Conservation (phyloP, 1,140 invertebrate species). For the Capitella teleta region DNA sequence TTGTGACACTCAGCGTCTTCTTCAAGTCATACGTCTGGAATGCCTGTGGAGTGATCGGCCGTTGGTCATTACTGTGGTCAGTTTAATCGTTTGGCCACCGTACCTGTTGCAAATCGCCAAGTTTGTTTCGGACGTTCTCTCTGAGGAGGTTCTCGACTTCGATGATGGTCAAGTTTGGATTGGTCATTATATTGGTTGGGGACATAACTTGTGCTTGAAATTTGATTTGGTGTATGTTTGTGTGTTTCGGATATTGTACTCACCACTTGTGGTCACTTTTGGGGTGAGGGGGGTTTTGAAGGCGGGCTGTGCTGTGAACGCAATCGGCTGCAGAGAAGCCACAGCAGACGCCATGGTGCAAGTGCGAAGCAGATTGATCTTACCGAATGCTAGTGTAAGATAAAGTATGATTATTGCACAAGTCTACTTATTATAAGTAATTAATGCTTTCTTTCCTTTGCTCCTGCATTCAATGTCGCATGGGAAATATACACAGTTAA, state of each 20-base stretch:
- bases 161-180: not conserved
- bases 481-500: not conserved
- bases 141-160: not conserved
- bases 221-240: too few relatives aligned
- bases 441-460: not conserved
- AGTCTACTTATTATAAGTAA: not conserved
- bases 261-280: too few relatives aligned
- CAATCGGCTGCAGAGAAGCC: too few relatives aligned
- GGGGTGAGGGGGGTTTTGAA: too few relatives aligned
- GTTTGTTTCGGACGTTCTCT: not conserved
- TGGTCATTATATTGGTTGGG: not conserved
- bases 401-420: not conserved
- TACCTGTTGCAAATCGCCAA: not conserved
- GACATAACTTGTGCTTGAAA: not conserved
- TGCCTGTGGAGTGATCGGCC: conserved; percentile 16
- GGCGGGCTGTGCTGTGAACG: too few relatives aligned
- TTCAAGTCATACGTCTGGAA: conserved; percentile 34
- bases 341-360: too few relatives aligned
- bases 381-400: not conserved
- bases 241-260: too few relatives aligned
- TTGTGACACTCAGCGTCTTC: conserved; percentile 25
- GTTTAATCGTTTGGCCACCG: not conserved
- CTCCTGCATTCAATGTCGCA: not conserved
- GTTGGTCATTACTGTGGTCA: too few relatives aligned
- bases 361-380: not conserved